These are phyloP conservation scores for Poeciliopsis gracilis DNA, from an alignment of 2,797 vertebrate species.

Conservation along the genomic window DNA sequence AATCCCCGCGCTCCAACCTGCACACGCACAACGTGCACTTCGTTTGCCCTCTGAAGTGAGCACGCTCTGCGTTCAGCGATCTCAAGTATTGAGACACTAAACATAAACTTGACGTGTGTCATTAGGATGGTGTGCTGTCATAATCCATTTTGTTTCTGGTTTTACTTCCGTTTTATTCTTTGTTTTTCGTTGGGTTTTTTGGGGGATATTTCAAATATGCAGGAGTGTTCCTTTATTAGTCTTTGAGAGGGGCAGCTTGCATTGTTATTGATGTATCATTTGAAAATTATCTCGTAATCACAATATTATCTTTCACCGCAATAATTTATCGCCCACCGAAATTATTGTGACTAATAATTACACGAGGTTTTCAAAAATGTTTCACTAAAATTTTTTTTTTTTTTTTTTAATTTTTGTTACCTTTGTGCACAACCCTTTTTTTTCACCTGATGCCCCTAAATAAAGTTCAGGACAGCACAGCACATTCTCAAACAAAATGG, in stretches of 20 bases:
- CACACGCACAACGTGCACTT: conserved; percentile 35
- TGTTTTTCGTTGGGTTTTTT: too few species aligned
- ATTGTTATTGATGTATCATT: too few species aligned
- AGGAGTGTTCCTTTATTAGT: too few species aligned
- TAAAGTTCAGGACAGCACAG: background rate
- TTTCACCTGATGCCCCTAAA: too few species aligned
- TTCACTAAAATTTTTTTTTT: background rate
- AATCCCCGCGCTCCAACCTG: conserved; percentile 67
- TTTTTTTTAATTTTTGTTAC: background rate
- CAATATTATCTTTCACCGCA: too few species aligned
- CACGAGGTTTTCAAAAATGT: background rate
- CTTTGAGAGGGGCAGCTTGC: too few species aligned
- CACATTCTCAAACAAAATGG: background rate
- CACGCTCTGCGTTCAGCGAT: conserved; percentile 13
- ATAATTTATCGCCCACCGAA: too few species aligned
- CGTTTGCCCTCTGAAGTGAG: conserved; percentile 32
- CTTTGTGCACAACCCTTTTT: background rate
- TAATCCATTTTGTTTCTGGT: too few species aligned
- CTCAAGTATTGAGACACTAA: background rate
- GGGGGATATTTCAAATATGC: too few species aligned
- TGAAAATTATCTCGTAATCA: too few species aligned
- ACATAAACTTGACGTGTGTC: background rate
- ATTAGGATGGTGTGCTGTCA: background rate
- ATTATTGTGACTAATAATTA: too few species aligned
- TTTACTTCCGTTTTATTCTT: too few species aligned